Evolutionary conservation across 2,797 vertebrate genomes (phyloP), one percentile per base, ranked within the genome.

Genomic region (Austrolebias charrua): DNA sequence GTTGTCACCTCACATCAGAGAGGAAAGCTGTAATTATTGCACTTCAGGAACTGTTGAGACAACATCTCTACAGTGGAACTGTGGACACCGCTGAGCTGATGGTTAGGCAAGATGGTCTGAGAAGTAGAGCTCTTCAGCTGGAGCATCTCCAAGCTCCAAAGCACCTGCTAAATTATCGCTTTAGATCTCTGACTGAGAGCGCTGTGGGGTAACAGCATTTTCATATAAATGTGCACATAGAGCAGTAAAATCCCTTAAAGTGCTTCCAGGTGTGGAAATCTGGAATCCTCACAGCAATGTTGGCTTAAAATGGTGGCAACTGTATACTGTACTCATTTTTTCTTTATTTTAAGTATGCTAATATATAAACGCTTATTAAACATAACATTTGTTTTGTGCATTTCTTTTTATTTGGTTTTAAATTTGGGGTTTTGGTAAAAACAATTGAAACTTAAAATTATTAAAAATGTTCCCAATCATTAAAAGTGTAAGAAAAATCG

Each of bases 1-100:
- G 88, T 91, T 90, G 86, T 86, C 89, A 89, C 84, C 83, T 89
- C 87, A 80, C 81, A 79, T 90, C 84, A 86, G 78, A 88, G 80
- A 87, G 84, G 77, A 90, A 91, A 90, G 81, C 92, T 91, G 92
- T 84, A 90, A 92, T 93, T 91, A 91, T 91, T 89, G 84, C 90
- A 92, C 90, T 92, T 88, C 83, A 79, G 60, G 88, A 89, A 90
- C 85, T 90, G 89, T 91, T 90, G 90, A 89, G 80, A 91, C 89
- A 92, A 92, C 89, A 91, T 86, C 86, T 79, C 88, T 86, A 89
- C 89, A 90, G 89, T 83, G 61, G 67, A 82, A 78, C 81, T 75
- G 83, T 82, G 85, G 84, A 82, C 73, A 84, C 83, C 68, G 76
- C 83, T 82, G 81, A 86, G 85, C 70, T 81, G 83, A 82, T 68